Percentiles rank a stretch among this genome's conserved stretches.
phyloP scores from a whole-genome alignment of 2,888 invertebrate species.

The Euzophera pinguis region DNA sequence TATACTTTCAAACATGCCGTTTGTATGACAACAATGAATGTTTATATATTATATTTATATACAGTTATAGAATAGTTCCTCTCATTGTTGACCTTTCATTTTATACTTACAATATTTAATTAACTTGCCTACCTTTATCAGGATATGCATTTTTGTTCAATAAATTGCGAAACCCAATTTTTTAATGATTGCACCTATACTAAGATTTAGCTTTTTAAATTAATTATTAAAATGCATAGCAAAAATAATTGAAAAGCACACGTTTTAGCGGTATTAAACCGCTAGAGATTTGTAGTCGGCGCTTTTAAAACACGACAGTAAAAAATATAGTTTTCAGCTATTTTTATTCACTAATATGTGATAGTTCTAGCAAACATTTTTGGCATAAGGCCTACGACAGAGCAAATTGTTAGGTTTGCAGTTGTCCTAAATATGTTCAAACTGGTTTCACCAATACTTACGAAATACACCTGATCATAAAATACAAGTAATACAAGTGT shows the following conservation, averaged over 20 bases:
- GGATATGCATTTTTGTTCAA: conserved; percentile 61
- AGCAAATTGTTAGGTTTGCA: conserved; percentile 6
- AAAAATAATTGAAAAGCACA: conserved; percentile 55
- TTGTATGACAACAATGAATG: conserved; percentile 47
- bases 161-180: conserved; percentile 23
- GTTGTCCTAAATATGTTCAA: conserved; percentile 17
- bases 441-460: conserved; percentile 25
- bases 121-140: conserved; percentile 50
- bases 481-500: background rate
- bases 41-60: conserved; percentile 54
- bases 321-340: conserved; percentile 59
- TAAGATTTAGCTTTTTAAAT: conserved; percentile 36
- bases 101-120: conserved; percentile 60
- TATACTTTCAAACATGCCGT: conserved; percentile 11
- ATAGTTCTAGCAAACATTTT: conserved; percentile 7
- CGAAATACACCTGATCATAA: conserved; percentile 4
- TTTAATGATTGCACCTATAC: conserved; percentile 27
- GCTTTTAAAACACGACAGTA: conserved; percentile 50
- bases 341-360: conserved; percentile 19
- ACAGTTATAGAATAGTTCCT: conserved; percentile 76
- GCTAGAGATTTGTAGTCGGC: conserved; percentile 26
- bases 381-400: conserved; percentile 12
- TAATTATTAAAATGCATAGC: conserved; percentile 52
- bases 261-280: conserved; percentile 25
- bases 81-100: conserved; percentile 75